Evolutionary conservation across 2,797 vertebrate genomes (phyloP), one percentile per base, ranked within the genome.

Genomic region (Anas bahamensis): DNA sequence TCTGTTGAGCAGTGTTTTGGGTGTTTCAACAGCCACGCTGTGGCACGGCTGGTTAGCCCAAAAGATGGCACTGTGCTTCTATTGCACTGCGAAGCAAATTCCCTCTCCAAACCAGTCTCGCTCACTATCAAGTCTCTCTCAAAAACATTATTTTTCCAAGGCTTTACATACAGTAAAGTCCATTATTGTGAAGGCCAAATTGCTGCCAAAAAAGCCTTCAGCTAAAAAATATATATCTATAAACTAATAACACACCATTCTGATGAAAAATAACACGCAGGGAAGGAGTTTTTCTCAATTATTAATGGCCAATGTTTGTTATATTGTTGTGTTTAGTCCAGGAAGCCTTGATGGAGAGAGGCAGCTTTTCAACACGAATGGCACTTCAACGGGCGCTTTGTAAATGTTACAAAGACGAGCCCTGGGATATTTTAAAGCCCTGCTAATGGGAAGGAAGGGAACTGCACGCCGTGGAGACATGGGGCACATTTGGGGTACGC

Each of bases 1-100:
- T 33, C 60, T 44, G 52, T 39, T 52, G 17, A 21, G 72, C 42
- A 28, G 46, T n/a, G 26, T 42, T 83, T 21, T 0, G 11, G 17
- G 28, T 3, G 1, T 29, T 50, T 52, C 2, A 9, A 35, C 28
- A 9, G 13, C 33, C 17, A 10, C 50, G 73, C 6, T 23, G 57
- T 84, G 73, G 78, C 76, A 41, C 18, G 39, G 73, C 72, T 7
- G 6, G 14, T 21, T n/a, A 69, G 61, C 4, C 97, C 97, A 93
- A 95, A 90, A 97, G 97, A 83, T 96, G 97, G 96, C 96, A 93
- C 88, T 97, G 35, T 96, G 73, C 82, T 96, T 75, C 96, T 94
- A 69, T 84, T 81, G 89, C 89, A 66, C 41, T 35, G 22, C 4
- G 10, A 22, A 61, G 37, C 60, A 84, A 69, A 71, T 23, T n/a